Evolutionary conservation across 1,140 invertebrate genomes (phyloP).

Genomic region (Stenopsyche tienmushanensis): DNA sequence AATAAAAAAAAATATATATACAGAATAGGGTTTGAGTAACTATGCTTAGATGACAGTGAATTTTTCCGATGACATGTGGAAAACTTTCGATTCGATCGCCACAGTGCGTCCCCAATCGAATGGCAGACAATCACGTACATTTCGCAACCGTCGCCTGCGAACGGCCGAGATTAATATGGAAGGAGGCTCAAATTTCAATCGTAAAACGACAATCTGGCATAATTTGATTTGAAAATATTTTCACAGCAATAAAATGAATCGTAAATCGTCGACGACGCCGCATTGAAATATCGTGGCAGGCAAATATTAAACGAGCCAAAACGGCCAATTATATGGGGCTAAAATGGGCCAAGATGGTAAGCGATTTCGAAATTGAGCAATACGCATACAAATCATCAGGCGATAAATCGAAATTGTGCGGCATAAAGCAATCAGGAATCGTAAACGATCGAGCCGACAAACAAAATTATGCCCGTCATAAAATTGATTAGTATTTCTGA

Average conservation of each 20-base stretch:
- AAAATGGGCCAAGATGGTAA: background rate
- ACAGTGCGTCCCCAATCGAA: background rate
- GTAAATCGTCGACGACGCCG: background rate
- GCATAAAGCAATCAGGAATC: conserved; percentile 21
- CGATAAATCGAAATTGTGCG: conserved; percentile 1
- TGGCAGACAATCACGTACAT: background rate
- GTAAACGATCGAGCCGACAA: conserved; percentile 16
- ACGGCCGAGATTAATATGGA: background rate
- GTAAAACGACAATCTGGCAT: background rate
- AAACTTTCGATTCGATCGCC: too few relatives aligned
- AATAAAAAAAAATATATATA: too few relatives aligned
- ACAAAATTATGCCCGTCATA: conserved; percentile 3
- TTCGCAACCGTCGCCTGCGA: background rate
- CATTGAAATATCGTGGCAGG: background rate
- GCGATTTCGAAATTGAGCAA: conserved; percentile 7
- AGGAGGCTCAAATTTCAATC: background rate
- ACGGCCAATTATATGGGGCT: background rate
- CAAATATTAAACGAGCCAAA: background rate
- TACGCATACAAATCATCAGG: background rate
- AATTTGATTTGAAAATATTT: background rate
- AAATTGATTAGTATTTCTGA: conserved; percentile 3
- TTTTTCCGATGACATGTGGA: too few relatives aligned
- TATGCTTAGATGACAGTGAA: too few relatives aligned
- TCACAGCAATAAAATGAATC: background rate
- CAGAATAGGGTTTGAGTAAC: too few relatives aligned